Evolutionary conservation across 2,888 invertebrate species (phyloP).

Genomic region (Aproaerema taeniolella): DNA sequence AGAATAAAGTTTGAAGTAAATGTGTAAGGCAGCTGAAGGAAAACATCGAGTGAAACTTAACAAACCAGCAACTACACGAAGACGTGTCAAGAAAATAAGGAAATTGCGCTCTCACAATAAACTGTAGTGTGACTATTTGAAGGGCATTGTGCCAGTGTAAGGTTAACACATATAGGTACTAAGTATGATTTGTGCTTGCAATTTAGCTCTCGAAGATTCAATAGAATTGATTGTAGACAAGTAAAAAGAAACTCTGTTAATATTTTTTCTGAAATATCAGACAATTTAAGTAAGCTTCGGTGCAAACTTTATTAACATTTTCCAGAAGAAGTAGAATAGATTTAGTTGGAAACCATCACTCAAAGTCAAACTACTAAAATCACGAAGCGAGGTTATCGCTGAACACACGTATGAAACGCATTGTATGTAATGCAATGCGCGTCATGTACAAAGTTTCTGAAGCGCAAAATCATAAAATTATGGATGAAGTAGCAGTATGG

Average conservation of each 20-base stretch:
- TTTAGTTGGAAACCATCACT: slow-evolving; percentile 67
- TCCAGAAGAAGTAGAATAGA: slow-evolving; percentile 56
- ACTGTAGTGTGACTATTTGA: too few relatives aligned
- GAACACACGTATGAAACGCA: slow-evolving; percentile 47
- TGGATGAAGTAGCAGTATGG: slow-evolving; percentile 38
- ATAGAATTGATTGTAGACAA: too few relatives aligned
- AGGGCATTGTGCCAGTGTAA: too few relatives aligned
- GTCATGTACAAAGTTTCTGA: slow-evolving; percentile 44
- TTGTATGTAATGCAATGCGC: slow-evolving; percentile 38
- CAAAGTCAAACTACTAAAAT: slow-evolving; percentile 65
- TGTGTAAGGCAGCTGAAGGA: too few relatives aligned
- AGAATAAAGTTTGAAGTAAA: too few relatives aligned
- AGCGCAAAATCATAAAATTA: slow-evolving; percentile 39
- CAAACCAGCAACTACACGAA: slow-evolving; percentile 54
- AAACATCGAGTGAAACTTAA: slow-evolving; percentile 32
- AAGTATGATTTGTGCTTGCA: too few relatives aligned
- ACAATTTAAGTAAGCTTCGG: slow-evolving; percentile 46
- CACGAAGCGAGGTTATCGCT: slow-evolving; percentile 66
- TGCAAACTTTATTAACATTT: slow-evolving; percentile 44
- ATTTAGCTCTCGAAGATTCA: too few relatives aligned
- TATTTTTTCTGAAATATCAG: too few relatives aligned
- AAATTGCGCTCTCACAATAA: slow-evolving; percentile 23
- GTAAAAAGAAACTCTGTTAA: too few relatives aligned
- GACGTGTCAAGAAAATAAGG: slow-evolving; percentile 27
- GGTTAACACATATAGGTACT: too few relatives aligned